Evolutionary conservation across 2,888 invertebrate species (phyloP), one percentile per base, ranked within the genome.

Genomic region (Drosophila hamatofila): DNA sequence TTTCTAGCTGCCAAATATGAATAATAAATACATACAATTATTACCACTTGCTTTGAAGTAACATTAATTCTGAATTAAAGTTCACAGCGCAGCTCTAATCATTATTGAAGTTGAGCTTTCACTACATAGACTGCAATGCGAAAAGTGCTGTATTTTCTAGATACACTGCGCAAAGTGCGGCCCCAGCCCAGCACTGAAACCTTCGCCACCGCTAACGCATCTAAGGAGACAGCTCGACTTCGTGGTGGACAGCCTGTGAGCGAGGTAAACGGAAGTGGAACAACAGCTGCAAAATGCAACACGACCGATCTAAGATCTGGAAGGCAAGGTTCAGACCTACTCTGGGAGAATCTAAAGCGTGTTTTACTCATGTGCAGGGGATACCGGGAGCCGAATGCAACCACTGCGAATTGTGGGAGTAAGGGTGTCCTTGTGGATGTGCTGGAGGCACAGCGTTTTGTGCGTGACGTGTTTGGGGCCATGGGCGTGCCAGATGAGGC

Each of bases 401-500:
- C 2, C 14, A 23, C 4, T 5, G 42, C 33, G 16, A n/a, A 48
- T 2, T 3, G 41, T 2, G 18, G 21, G 9, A 52, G 9, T 11
- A 21, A 9, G 6, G 52, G 39, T 0, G 23, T 41, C 0, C 11
- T 83, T 39, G 80, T 81, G 3, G 67, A 64, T 48, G 71, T 78
- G 4, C 27, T 76, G 3, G 81, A 76, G 51, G 63, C 58, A 6
- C 87, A 83, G 46, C 72, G 71, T 0, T 83, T 86, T 39, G 72
- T 80, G 16, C 52, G 71, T n/a, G 72, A 75, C 23, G 64, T 78
- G 5, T 80, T 80, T 18, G 49, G 55, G 2, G 75, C 81, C n/a
- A 44, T 86, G 72, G 33, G 75, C 1, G 83, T 86, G 35, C 78
- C 86, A 3, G 8, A 8, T 0, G 35, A 60, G 25, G 74, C 72